phyloP scores from a whole-genome alignment of 2,113 vertebrate genomes.

The Odobenus rosmarus region DNA sequence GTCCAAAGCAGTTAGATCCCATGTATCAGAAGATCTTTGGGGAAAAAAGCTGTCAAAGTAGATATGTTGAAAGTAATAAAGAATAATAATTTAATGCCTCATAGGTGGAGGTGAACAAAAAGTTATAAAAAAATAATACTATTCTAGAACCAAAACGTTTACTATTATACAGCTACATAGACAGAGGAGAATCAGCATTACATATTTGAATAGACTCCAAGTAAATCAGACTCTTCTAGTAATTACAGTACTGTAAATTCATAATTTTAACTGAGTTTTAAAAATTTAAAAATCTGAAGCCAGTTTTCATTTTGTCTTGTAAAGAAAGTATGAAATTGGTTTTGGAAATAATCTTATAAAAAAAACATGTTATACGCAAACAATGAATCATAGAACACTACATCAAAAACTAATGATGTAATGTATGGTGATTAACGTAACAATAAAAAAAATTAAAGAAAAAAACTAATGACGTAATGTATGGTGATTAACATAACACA shows the following conservation, averaged over 20 bases:
- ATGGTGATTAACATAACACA: too few species aligned
- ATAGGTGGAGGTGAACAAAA: not conserved
- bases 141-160: not conserved
- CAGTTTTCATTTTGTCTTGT: not conserved
- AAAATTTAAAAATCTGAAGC: slow-evolving; percentile 2
- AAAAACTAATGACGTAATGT: too few species aligned
- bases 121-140: not conserved
- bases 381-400: too few species aligned
- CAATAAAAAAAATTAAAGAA: not conserved
- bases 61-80: not conserved
- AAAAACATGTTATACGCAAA: not conserved
- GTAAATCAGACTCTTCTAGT: not conserved
- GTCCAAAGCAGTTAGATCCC: not conserved
- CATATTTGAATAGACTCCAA: not conserved
- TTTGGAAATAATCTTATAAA: slow-evolving; percentile 6
- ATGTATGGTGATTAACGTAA: too few species aligned
- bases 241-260: not conserved
- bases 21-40: not conserved
- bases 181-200: not conserved
- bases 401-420: too few species aligned
- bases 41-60: not conserved
- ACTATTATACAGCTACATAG: not conserved
- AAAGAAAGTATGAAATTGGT: not conserved
- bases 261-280: not conserved
- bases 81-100: not conserved